phyloP scores from a whole-genome alignment of 2,797 vertebrate species.

The Cephalopachus bancanus region DNA sequence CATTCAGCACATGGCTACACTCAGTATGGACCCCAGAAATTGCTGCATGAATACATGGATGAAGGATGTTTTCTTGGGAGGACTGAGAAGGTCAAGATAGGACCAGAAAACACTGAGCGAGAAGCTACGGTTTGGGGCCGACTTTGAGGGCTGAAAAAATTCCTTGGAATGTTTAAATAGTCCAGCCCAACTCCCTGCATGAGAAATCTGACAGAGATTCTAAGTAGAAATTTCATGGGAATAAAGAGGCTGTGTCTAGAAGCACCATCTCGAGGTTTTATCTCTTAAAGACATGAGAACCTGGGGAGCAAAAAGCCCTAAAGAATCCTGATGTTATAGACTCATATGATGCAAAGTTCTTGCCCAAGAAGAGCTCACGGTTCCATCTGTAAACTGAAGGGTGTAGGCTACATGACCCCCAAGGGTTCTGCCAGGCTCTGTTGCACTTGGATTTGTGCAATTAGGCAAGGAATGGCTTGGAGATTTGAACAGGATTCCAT shows the following conservation, averaged over 20 bases:
- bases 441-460: not conserved
- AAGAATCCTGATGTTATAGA: not conserved
- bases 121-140: not conserved
- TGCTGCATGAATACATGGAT: not conserved
- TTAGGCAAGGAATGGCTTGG: not conserved
- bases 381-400: not conserved
- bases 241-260: not conserved
- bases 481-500: not conserved
- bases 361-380: not conserved
- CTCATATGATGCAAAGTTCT: not conserved
- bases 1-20: not conserved
- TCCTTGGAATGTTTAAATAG: not conserved
- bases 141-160: not conserved
- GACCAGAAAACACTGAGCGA: not conserved
- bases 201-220: not conserved
- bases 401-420: not conserved
- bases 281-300: not conserved
- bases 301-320: not conserved
- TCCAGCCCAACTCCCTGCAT: not conserved
- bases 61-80: not conserved
- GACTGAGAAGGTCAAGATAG: not conserved
- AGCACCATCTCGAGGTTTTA: not conserved
- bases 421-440: not conserved
- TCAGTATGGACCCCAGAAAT: not conserved
- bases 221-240: not conserved